Evolutionary conservation across 2,797 vertebrate species (phyloP), one percentile per base, ranked within the genome.

Genomic region (Sitta carolinensis): DNA sequence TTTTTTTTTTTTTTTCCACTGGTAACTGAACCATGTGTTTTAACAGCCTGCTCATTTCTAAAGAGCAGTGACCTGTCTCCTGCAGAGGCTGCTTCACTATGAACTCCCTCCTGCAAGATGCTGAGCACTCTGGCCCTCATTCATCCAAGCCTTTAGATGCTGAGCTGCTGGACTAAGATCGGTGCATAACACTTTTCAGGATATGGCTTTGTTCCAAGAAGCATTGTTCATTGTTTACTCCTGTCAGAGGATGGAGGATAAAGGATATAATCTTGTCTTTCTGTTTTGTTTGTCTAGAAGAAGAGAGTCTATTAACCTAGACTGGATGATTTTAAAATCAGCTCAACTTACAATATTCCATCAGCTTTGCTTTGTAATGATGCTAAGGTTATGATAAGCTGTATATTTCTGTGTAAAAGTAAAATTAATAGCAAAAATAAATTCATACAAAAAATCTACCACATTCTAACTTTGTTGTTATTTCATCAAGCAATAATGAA

Each of bases 1-100:
- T 16, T 48, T 40, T 16, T 30, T 34, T 23, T 2, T 23, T 26
- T 1, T 43, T 43, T 0, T 1, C 34, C 29, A 12, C 23, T 80
- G 15, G 26, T 79, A 47, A 38, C 29, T 30, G 36, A 84, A 21
- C 7, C 9, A n/a, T 19, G 13, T 32, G 12, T 22, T 55, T n/a
- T 25, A 63, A 19, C 32, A 77, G 42, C 7, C 10, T 38, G 68
- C 18, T 77, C 9, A 16, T 80, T 76, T 85, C 55, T 27, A 16
- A 59, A 63, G 38, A 69, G 34, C 25, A 16, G 27, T 18, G 50
- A 74, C 21, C 20, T 50, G 8, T 30, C 63, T 73, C 42, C 68
- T 69, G 58, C 45, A 70, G 86, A 54, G 25, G 32, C 58, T 87
- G 38, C 50, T 54, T 66, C 55, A 4, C 26, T 10, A 9, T 2